Conservation (phyloP, 2,113 vertebrate genomes). For the Typhlomys cinereus region DNA sequence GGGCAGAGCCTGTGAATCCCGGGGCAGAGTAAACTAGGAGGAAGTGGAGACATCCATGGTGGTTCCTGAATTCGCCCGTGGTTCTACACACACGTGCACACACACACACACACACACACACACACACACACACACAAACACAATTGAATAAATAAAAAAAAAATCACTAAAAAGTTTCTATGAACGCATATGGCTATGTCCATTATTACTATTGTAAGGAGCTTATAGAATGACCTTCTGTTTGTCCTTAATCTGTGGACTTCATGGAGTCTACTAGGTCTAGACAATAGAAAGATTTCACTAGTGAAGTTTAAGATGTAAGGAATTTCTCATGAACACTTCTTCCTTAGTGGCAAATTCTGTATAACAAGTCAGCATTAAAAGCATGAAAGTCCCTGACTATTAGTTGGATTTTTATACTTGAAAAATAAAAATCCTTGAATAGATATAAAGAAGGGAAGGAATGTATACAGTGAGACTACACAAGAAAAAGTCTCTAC, state of each 20-base stretch:
- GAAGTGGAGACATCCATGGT: too few species aligned
- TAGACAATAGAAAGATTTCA: not conserved
- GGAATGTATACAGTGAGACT: not conserved
- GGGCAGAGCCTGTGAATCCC: too few species aligned
- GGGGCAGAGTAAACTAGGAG: too few species aligned
- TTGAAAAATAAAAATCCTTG: not conserved
- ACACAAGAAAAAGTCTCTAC: not conserved
- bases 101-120: too few species aligned
- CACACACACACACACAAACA: too few species aligned
- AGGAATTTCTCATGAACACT: not conserved
- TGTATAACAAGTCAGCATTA: not conserved
- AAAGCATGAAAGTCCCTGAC: not conserved
- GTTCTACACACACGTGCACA: too few species aligned
- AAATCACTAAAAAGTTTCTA: too few species aligned
- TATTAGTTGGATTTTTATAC: not conserved
- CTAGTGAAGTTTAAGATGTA: not conserved
- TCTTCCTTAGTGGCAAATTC: not conserved
- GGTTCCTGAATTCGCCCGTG: too few species aligned
- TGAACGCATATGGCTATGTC: too few species aligned
- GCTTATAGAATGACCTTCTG: not conserved
- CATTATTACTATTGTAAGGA: not conserved
- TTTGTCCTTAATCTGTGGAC: not conserved
- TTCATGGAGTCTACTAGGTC: not conserved
- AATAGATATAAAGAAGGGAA: not conserved
- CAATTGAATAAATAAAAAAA: too few species aligned